These are phyloP conservation scores for Otus sunia DNA, from an alignment of 2,113 vertebrate species.

Conservation along the genomic window DNA sequence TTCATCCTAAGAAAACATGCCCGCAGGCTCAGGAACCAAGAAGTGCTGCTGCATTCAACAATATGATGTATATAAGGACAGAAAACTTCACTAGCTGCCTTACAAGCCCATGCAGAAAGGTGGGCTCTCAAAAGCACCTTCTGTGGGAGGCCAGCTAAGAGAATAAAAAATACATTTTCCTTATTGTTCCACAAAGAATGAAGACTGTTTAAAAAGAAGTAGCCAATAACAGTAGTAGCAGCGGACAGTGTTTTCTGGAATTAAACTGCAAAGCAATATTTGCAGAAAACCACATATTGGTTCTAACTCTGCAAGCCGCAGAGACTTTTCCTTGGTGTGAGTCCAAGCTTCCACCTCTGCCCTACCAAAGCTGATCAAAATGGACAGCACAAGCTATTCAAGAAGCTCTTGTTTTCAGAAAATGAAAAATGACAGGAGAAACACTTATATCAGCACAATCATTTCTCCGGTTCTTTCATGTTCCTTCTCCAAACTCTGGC, in stretches of 20 bases:
- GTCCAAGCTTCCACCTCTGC: neutral
- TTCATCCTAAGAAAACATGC: neutral
- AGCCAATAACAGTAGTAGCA: neutral
- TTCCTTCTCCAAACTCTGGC: neutral
- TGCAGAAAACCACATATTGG: neutral
- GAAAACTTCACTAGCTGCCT: neutral
- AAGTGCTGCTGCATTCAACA: neutral
- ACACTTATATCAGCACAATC: neutral
- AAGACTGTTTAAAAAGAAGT: neutral
- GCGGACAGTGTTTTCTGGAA: neutral
- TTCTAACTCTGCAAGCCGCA: neutral
- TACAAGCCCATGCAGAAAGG: neutral
- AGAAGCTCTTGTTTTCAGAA: neutral
- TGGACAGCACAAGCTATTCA: neutral
- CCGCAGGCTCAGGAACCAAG: neutral
- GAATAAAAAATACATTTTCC: neutral
- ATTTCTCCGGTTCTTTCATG: neutral
- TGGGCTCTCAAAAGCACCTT: neutral
- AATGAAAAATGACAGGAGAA: constrained; percentile 16
- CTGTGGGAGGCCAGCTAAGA: neutral
- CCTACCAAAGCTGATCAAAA: neutral
- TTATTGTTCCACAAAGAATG: neutral
- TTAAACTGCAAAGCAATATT: neutral
- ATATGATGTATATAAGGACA: neutral
- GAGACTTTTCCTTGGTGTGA: neutral